Evolutionary conservation across 2,888 invertebrate genomes (phyloP).

Genomic region (Xylocampa areola): DNA sequence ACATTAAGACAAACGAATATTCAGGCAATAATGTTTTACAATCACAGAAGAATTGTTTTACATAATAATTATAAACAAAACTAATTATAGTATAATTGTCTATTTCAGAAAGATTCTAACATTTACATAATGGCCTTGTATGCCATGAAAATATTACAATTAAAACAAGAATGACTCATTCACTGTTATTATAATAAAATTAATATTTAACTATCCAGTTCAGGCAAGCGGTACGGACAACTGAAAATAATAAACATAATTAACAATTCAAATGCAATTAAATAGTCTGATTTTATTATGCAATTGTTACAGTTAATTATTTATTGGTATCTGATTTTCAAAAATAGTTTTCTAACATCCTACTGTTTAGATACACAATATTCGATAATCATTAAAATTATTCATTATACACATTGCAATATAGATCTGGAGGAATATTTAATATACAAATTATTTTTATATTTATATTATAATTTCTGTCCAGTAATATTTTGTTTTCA

Average conservation of each 20-base stretch:
- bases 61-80: conserved; percentile 58
- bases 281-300: conserved; percentile 37
- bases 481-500: conserved; percentile 6
- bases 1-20: conserved; percentile 66
- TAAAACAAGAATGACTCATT: conserved; percentile 69
- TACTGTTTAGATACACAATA: conserved; percentile 58
- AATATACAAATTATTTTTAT: conserved; percentile 21
- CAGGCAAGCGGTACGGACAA: conserved; percentile 73
- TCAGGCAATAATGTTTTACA: conserved; percentile 72
- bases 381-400: conserved; percentile 46
- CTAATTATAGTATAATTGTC: conserved; percentile 60
- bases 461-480: conserved; percentile 21
- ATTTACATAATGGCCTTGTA: conserved; percentile 59
- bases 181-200: conserved; percentile 65
- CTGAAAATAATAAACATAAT: conserved; percentile 51
- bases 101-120: conserved; percentile 62
- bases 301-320: conserved; percentile 39
- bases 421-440: conserved; percentile 9
- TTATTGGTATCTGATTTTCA: conserved; percentile 44
- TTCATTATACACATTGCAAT: conserved; percentile 16
- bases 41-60: conserved; percentile 77
- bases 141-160: conserved; percentile 57
- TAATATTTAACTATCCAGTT: conserved; percentile 71
- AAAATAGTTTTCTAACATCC: conserved; percentile 55
- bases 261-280: conserved; percentile 52